Evolutionary conservation across 1,140 invertebrate species (phyloP), one percentile per base, ranked within the genome.

Genomic region (Pemphigus obesinymphae): DNA sequence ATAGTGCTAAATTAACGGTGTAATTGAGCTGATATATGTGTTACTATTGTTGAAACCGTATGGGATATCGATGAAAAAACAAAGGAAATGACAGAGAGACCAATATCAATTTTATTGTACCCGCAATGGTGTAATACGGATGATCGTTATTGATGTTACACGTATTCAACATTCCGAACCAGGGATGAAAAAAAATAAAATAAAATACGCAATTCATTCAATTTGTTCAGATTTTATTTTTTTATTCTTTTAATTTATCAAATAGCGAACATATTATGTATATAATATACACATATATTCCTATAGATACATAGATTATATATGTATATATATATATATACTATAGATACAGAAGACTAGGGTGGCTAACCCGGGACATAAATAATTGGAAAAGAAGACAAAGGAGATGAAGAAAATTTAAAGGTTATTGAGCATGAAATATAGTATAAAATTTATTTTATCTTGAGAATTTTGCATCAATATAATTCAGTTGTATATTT

Each of bases 121-220:
- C 72, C 72, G 72, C 72, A 55, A 53, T 75, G 45, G 48, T 48
- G 17, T 50, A 75, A 73, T 73, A 45, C 45, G 70, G 70, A 50
- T 34, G 43, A 48, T 29, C 43, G 45, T 73, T 73, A 48, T 45
- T 31, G 40, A n/a, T 73, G 15, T 48, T 13, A 43, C 20, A 43
- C 34, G 17, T 68, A 37, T 58, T 29, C 29, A 29, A 34, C 34
- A 29, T 31, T 4, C 4, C n/a, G n/a, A 68, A 68, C 17, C 11
- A 34, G 11, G 17, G 23, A 58, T 26, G n/a, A 58, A 58, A 26
- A 66, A 66, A 66, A 31, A 23, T 8, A 55, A 55, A 55, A n/a
- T n/a, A n/a, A 26, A 55, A 55, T 23, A 26, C 3, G 11, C 13
- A 10, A 7, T 11, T 1, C 53, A 23, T 58, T 58, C 23, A 58